These are phyloP conservation scores for Scarus forsteni DNA, from an alignment of 2,797 vertebrate genomes.

Conservation along the genomic window DNA sequence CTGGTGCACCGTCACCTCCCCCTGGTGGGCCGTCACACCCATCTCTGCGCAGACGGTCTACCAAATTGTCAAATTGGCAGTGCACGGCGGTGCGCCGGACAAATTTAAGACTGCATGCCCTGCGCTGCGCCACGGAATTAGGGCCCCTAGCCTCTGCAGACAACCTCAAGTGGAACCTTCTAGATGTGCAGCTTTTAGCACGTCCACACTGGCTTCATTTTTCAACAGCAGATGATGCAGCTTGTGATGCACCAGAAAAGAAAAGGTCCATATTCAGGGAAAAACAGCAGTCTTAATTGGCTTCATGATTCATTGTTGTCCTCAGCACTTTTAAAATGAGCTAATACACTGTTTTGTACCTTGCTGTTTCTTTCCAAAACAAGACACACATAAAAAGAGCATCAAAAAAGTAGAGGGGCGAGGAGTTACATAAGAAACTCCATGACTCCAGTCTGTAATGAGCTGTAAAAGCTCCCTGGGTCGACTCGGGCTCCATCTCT, in stretches of 20 bases:
- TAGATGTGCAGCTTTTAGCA: too few relatives aligned
- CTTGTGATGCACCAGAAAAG: neutral
- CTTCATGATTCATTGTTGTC: conserved; percentile 38
- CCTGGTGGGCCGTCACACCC: too few relatives aligned
- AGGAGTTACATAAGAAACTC: conserved; percentile 57
- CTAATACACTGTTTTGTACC: conserved; percentile 40
- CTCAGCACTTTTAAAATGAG: conserved; percentile 17
- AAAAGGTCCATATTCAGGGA: conserved; percentile 4
- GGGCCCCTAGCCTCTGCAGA: too few relatives aligned
- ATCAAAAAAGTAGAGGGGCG: conserved; percentile 33
- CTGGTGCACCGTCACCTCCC: too few relatives aligned
- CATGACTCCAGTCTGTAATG: conserved; percentile 57
- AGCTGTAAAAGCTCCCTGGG: conserved; percentile 62
- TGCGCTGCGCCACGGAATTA: too few relatives aligned
- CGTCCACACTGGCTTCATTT: too few relatives aligned
- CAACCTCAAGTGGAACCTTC: too few relatives aligned
- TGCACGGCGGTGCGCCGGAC: too few relatives aligned
- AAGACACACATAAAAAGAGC: conserved; percentile 33
- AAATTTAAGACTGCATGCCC: too few relatives aligned
- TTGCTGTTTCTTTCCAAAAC: conserved; percentile 36
- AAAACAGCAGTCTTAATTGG: conserved; percentile 47
- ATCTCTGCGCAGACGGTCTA: too few relatives aligned
- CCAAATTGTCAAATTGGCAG: too few relatives aligned
- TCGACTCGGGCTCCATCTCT: conserved; percentile 28
- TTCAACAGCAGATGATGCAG: too few relatives aligned